Evolutionary conservation across 2,797 vertebrate species (phyloP).

Genomic region (Pristis pectinata): DNA sequence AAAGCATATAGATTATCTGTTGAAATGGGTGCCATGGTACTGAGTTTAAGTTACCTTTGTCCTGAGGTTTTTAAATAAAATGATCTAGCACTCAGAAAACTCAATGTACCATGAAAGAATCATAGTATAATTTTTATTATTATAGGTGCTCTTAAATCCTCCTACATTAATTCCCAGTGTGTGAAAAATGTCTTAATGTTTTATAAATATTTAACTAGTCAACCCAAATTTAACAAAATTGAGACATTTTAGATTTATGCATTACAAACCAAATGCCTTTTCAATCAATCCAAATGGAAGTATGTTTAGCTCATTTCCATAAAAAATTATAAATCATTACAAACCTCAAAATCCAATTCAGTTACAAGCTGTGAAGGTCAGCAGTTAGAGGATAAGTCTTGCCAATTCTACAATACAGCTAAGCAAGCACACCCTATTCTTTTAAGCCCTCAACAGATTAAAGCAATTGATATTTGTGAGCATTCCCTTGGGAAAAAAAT

Average conservation of each 20-base stretch:
- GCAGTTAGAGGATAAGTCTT: neutral
- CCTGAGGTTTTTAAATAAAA: neutral
- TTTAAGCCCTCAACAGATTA: neutral
- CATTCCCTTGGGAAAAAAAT: neutral
- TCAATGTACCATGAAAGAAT: neutral
- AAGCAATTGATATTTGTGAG: neutral
- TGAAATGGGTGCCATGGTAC: neutral
- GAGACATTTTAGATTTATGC: neutral
- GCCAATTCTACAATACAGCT: neutral
- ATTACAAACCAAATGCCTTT: neutral
- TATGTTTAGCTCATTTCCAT: neutral
- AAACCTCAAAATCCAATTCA: neutral
- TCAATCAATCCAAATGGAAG: neutral
- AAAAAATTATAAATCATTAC: neutral
- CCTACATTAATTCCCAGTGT: neutral
- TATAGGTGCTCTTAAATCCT: neutral
- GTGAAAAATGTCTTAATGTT: no score
- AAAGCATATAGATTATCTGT: neutral
- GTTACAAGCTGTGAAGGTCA: neutral
- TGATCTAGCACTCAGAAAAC: neutral
- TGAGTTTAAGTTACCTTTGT: neutral
- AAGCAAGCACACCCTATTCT: neutral
- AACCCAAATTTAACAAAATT: neutral
- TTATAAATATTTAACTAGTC: no score
- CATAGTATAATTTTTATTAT: neutral